Evolutionary conservation across 2,888 invertebrate species (phyloP).

Genomic region (Hyalella azteca): DNA sequence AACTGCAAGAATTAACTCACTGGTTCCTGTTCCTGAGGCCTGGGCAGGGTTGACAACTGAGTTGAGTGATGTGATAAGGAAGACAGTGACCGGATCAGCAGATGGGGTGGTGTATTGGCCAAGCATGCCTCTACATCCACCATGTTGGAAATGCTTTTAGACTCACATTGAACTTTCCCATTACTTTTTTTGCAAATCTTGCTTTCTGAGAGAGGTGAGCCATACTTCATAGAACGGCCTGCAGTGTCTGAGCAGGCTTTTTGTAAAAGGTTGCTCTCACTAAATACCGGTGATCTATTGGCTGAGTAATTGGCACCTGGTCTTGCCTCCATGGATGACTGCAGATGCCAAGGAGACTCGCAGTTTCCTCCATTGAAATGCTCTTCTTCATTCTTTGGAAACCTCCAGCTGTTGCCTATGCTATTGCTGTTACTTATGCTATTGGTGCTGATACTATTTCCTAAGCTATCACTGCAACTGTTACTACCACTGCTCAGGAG

Average conservation of each 20-base stretch:
- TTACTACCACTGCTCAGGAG: neutral
- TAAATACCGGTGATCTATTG: neutral
- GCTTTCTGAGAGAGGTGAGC: slow-evolving; percentile 4
- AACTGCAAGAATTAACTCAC: neutral
- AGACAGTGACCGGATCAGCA: slow-evolving; percentile 55
- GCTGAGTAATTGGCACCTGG: neutral
- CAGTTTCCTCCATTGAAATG: neutral
- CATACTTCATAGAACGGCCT: slow-evolving; percentile 4
- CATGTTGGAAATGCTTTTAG: slow-evolving; percentile 31
- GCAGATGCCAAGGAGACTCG: neutral
- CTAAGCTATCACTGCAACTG: slow-evolving; percentile 14
- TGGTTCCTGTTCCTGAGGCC: slow-evolving; percentile 41
- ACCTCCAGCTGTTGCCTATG: slow-evolving; percentile 2
- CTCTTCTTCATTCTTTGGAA: slow-evolving; percentile 9
- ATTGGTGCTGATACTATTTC: slow-evolving; percentile 22
- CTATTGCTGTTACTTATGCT: slow-evolving; percentile 33
- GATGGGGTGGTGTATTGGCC: slow-evolving; percentile 55
- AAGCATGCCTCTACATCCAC: slow-evolving; percentile 51
- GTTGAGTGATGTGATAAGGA: slow-evolving; percentile 57
- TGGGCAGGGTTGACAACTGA: slow-evolving; percentile 46
- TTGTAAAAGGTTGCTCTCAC: neutral
- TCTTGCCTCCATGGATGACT: neutral
- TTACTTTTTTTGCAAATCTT: slow-evolving; percentile 23
- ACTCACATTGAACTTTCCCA: slow-evolving; percentile 23
- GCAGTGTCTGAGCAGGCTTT: slow-evolving; percentile 17